Base-by-base conservation (phyloP, 2,113 vertebrate species). In the Syngnathus typhle region DNA sequence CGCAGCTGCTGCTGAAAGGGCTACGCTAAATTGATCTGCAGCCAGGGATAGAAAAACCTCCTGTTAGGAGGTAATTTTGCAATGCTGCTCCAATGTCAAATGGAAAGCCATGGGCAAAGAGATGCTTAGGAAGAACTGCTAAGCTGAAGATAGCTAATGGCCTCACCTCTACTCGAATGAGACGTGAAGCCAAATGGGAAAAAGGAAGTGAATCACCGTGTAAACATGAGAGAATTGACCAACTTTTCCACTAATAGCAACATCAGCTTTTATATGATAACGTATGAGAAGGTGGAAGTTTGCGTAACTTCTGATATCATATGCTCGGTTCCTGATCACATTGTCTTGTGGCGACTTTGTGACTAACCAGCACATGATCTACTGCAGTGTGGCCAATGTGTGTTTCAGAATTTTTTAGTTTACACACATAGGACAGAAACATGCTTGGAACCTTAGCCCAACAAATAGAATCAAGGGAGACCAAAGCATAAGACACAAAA, bases 351-450 rank as follows among this genome's bases (percentile, higher is more conserved):
- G 23, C 32, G 10, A 59, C 41, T 64, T 51, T 46, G 55, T 61
- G 72, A 65, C 64, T 21, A 49, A 15, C 5, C 13, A 51, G 6
- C 37, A 70, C 37, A 27, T 70, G 52, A 75, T 23, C n/a, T 32
- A 32, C 27, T 32, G 27, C 27, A 32, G 27, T 32, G 27, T 32
- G 27, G 27, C 27, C 27, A 32, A 2, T 32, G 27, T 32, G 27
- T 3, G 27, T 32, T 32, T 32, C 27, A 32, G 27, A 32, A 32
- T 32, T 32, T 32, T 32, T 52, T 21, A 2, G 1, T 52, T 52
- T 10, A 1, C 19, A 58, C 15, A 37, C 23, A 3, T 5, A 36
- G 12, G 55, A 32, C 6, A 58, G 10, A 61, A 13, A 60, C 23
- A 19, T 1, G 36, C 32, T 49, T 38, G 46, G 65, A 43, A 23